Evolutionary conservation across 1,140 invertebrate species (phyloP).

Genomic region (Drosophila neocordata): DNA sequence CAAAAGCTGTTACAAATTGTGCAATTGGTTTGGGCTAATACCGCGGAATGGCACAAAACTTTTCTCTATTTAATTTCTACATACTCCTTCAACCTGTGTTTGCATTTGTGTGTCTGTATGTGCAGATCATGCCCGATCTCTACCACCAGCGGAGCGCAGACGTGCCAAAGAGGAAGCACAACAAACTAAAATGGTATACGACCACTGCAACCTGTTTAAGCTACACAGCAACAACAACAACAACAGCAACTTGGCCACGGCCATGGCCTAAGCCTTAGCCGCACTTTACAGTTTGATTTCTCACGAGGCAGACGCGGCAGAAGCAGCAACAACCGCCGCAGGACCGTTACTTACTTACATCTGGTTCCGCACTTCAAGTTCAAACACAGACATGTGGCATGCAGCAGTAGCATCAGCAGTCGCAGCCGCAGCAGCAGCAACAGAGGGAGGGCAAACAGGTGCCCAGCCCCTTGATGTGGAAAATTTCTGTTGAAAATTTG

Average conservation of each 20-base stretch:
- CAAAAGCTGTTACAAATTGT: slow-evolving; percentile 80
- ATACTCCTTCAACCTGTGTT: slow-evolving; percentile 16
- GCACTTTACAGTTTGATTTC: slow-evolving; percentile 80
- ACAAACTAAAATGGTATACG: slow-evolving; percentile 78
- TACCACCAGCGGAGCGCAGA: slow-evolving; percentile 53
- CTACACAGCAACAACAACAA: slow-evolving; percentile 37
- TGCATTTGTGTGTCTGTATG: slow-evolving; percentile 18
- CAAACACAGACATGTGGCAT: slow-evolving; percentile 61
- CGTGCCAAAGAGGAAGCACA: slow-evolving; percentile 55
- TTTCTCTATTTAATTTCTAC: slow-evolving; percentile 26
- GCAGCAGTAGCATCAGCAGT: slow-evolving; percentile 9
- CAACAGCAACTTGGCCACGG: slow-evolving; percentile 23
- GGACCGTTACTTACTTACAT: slow-evolving; percentile 78
- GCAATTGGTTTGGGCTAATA: slow-evolving; percentile 79
- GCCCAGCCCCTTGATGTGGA: slow-evolving; percentile 26
- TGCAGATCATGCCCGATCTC: slow-evolving; percentile 34
- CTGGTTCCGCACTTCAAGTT: slow-evolving; percentile 80
- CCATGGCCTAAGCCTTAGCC: slow-evolving; percentile 22
- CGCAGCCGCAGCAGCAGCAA: neutral
- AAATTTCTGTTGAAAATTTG: slow-evolving; percentile 56
- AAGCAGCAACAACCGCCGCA: slow-evolving; percentile 45
- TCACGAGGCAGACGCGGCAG: slow-evolving; percentile 71
- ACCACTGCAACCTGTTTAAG: slow-evolving; percentile 76
- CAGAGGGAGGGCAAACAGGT: neutral
- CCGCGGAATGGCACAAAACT: slow-evolving; percentile 32